These are phyloP conservation scores for Macrophya alboannulata DNA, from an alignment of 2,888 invertebrate genomes.

Conservation along the genomic window DNA sequence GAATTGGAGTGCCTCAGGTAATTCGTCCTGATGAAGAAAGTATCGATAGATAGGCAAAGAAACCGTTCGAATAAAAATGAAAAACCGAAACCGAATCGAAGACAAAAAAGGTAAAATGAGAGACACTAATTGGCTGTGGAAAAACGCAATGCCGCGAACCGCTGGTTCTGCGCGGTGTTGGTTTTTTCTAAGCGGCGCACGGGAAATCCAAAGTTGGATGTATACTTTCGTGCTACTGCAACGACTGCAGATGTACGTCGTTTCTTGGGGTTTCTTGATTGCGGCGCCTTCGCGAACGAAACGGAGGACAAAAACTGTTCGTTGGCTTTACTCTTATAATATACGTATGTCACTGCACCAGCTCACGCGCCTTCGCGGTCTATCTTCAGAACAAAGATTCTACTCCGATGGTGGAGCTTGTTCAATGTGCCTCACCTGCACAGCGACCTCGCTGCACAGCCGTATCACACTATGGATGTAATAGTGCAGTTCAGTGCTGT, in stretches of 20 bases:
- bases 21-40: no score
- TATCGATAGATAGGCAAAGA: not conserved
- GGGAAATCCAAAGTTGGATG: slow-evolving; percentile 48
- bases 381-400: slow-evolving; percentile 19
- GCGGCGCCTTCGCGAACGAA: slow-evolving; percentile 45
- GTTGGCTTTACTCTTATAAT: slow-evolving; percentile 37
- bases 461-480: not conserved
- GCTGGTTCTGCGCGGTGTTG: not conserved
- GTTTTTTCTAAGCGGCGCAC: slow-evolving; percentile 50
- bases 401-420: not conserved
- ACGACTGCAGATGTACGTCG: not conserved
- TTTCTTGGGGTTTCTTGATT: slow-evolving; percentile 44
- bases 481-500: not conserved
- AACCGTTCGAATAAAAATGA: not conserved
- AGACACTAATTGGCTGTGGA: slow-evolving; percentile 10
- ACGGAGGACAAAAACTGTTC: slow-evolving; percentile 14
- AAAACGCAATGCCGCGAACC: slow-evolving; percentile 1
- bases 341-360: not conserved
- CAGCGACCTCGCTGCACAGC: not conserved
- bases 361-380: slow-evolving; percentile 28
- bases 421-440: not conserved
- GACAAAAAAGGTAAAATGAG: not conserved
- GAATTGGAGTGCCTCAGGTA: not conserved
- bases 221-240: not conserved
- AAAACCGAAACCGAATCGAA: not conserved